Base-by-base conservation (phyloP, 2,113 vertebrate species). In the Thinocorus orbignyianus region DNA sequence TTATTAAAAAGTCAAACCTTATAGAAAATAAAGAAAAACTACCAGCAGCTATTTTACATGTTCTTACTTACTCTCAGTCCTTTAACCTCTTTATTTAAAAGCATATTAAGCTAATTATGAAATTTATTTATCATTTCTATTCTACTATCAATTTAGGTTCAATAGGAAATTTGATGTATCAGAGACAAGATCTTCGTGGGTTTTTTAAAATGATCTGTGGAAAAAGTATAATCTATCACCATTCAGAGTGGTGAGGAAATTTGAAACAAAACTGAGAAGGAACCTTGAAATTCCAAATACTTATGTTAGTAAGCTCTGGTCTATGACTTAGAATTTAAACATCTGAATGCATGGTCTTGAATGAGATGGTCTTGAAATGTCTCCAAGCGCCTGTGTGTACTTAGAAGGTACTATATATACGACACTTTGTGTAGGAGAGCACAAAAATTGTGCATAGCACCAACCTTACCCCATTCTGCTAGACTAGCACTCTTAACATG, bases 1-100 rank as follows among this genome's bases (percentile, higher is more conserved):
- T 83, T 81, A 93, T 91, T 94, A 93, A 91, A 52, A 88, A 93
- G 71, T 71, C 52, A 86, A 93, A 82, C 60, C 48, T 74, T 74
- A 62, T 31, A 88, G 65, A 88, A 93, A 90, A 41, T 30, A 74
- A 90, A 86, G 68, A 51, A 54, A 92, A 96, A 81, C 55, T 78
- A 92, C 25, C 46, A 86, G 42, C 33, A 74, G 82, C 83, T 93
- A 54, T 86, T 94, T 92, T 76, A 70, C 28, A 57, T n/a, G n/a
- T 55, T 78, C 39, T 11, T 74, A 24, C 78, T 84, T 91, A 60
- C 26, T 81, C 35, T 92, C 7, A 3, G 35, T 91, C 61, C 73
- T 87, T 84, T 84, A 88, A 81, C 54, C 25, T 72, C 49, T 44
- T 72, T 88, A 61, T 78, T 94, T 93, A 88, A 79, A 92, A 39